Evolutionary conservation across 2,888 invertebrate species (phyloP), one percentile per base, ranked within the genome.

Genomic region (Trachelus tabidus): DNA sequence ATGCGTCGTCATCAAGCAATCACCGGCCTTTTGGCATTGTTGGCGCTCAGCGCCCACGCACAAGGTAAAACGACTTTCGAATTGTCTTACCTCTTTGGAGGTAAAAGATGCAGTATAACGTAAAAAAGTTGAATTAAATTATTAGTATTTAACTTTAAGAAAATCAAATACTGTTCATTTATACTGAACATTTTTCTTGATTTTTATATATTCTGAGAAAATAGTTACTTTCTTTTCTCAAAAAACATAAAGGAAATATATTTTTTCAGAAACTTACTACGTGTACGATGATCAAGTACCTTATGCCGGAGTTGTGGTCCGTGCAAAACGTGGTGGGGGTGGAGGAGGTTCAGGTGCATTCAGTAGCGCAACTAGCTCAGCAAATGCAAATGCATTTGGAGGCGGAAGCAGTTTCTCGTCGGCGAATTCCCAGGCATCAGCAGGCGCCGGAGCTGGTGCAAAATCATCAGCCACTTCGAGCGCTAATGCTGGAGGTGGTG

Each of bases 361-460:
- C 76, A 81, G 82, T 1, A 82, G 82, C 37, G 79, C 81, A 11
- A 81, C 82, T 73, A 80, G 81, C 71, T 83, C 85, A 0, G 73
- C 85, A 3, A 82, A 83, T 56, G 82, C 87, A 23, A 78, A 80
- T 11, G 80, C 86, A 0, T 82, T 69, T 11, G 85, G 83, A 0
- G 84, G 84, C n/a, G 81, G 81, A 6, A 79, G 75, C 33, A 85
- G 84, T 76, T 82, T 78, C 40, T 79, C 81, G 74, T 92, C 93
- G 4, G 92, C 93, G 69, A 86, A 88, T 80, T 77, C 85, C 75
- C 84, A 85, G 81, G 81, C 89, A 74, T 80, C 84, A 71, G 87
- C 89, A 79, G 86, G 89, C 80, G 88, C 90, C 76, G 86, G 85
- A 34, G 84, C 83, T 6, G 81, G 81, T 12, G 84, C 80, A 11